These are phyloP conservation scores for Orchesellides sinensis DNA, from an alignment of 2,888 invertebrate genomes.

Conservation along the genomic window DNA sequence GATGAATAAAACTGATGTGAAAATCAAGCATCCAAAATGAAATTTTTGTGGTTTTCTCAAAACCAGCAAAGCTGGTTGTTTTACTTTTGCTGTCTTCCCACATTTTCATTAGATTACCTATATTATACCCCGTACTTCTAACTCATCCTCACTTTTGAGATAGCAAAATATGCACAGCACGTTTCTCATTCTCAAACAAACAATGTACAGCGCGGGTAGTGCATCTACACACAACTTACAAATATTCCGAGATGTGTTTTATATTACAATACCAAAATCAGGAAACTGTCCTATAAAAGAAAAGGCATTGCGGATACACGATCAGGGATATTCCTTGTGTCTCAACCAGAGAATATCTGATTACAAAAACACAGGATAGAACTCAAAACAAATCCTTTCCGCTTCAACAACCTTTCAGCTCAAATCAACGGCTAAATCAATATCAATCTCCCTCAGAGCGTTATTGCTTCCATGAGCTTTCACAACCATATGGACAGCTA, in stretches of 20 bases:
- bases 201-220: too few species aligned
- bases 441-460: conserved; percentile 57
- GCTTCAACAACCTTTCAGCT: conserved; percentile 56
- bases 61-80: neutral
- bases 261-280: too few species aligned
- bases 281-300: too few species aligned
- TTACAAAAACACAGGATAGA: conserved; percentile 62
- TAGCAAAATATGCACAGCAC: conserved; percentile 37
- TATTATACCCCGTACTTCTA: conserved; percentile 23
- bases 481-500: conserved; percentile 51
- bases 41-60: conserved; percentile 51
- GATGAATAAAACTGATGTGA: conserved; percentile 10
- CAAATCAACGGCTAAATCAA: conserved; percentile 66
- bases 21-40: conserved; percentile 40
- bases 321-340: conserved; percentile 12
- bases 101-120: conserved; percentile 47
- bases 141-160: conserved; percentile 21
- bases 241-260: too few species aligned
- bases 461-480: conserved; percentile 51
- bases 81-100: conserved; percentile 18
- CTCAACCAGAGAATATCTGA: conserved; percentile 43
- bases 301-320: neutral
- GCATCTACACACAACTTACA: too few species aligned
- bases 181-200: too few species aligned
- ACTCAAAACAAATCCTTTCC: conserved; percentile 63